A percentile compares a stretch with the other conserved stretches of the same genome.
phyloP scores from a whole-genome alignment of 2,113 vertebrate genomes.

The Nycticryphes semicollaris region DNA sequence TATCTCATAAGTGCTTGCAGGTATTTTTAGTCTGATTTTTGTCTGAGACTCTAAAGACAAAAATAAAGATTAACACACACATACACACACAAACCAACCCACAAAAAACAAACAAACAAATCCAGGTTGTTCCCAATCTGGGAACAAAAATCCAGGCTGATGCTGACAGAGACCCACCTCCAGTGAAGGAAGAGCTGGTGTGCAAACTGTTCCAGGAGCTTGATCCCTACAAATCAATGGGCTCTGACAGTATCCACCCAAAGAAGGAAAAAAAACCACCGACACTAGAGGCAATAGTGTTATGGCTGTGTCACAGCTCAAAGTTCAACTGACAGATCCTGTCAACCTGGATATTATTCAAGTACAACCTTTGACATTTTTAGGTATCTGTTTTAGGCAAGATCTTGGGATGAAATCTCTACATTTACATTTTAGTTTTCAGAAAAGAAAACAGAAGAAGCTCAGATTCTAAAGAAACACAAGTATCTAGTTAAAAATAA shows the following conservation, averaged over 20 bases:
- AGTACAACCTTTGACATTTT: not conserved
- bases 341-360: not conserved
- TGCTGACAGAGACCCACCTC: not conserved
- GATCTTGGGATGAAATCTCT: not conserved
- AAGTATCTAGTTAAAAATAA: not conserved
- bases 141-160: not conserved
- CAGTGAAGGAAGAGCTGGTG: not conserved
- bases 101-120: too few species aligned
- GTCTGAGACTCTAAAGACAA: not conserved
- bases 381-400: not conserved
- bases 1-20: not conserved
- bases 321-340: not conserved
- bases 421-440: not conserved
- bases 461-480: not conserved
- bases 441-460: not conserved
- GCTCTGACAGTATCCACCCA: not conserved
- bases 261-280: not conserved
- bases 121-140: not conserved
- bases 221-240: not conserved
- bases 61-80: not conserved
- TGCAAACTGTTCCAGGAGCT: not conserved
- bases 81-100: too few species aligned
- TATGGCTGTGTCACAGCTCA: not conserved
- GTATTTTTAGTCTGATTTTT: not conserved
- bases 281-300: not conserved